Evolutionary conservation across 2,113 vertebrate genomes (phyloP), one percentile per base, ranked within the genome.

Genomic region (Salvelinus sp.): DNA sequence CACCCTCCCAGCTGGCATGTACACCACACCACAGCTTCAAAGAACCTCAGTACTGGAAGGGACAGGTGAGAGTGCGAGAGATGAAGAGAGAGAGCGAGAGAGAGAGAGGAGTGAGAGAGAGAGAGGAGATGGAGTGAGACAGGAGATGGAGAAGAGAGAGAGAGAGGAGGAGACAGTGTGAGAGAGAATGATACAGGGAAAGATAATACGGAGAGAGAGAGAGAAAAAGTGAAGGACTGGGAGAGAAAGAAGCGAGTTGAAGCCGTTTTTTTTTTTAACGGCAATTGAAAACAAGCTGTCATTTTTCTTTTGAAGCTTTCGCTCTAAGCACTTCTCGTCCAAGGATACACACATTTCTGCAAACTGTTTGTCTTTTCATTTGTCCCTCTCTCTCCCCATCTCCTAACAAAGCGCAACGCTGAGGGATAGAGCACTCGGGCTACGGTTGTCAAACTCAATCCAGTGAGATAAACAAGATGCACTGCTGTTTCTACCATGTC

Each of bases 361-460:
- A 62, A 54, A 54, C 50, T 44, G 50, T 54, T 50, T 54, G 50
- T 54, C 38, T 44, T 44, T 44, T 5, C 54, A 22, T 7, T 72
- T 66, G 6, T 22, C 25, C 25, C 25, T 66, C 69, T 27, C 23
- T 73, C 74, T 73, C 74, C 2, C 14, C 28, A 9, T 12, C 72
- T 64, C 74, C 28, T 73, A 80, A 74, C 79, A 78, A 70, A 76
- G 81, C 69, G 23, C 76, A 2, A 7, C n/a, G 78, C 74, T 81
- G 63, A 18, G 30, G 70, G 70, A 82, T 76, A 44, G 76, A 76
- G 72, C 12, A 1, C 82, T 69, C 66, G 27, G 74, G 81, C 79
- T 74, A 74, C 70, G 81, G 75, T 79, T 84, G 86, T 88, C 83
- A 89, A 80, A 84, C 78, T 70, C 77, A 78, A 88, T 88, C 78